These are phyloP conservation scores for Malthinus flaveolus DNA, from an alignment of 2,888 invertebrate genomes.

Conservation along the genomic window DNA sequence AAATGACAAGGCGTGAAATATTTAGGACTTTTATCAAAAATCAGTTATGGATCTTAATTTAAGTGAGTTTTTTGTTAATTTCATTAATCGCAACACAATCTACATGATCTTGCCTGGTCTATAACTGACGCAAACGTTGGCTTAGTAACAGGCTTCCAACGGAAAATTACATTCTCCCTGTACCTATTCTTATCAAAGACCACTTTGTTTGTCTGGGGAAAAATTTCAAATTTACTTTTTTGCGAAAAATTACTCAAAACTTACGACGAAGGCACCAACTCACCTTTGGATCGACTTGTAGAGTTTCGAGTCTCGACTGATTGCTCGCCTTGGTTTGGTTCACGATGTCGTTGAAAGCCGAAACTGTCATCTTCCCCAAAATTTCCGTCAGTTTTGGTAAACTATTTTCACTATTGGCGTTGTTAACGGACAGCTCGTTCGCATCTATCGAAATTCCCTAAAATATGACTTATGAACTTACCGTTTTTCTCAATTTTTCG, in stretches of 20 bases:
- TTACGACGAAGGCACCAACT: slow-evolving; percentile 33
- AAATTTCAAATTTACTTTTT: slow-evolving; percentile 23
- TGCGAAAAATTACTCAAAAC: neutral
- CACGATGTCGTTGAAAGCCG: slow-evolving; percentile 62
- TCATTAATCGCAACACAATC: slow-evolving; percentile 43
- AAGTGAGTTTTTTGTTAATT: slow-evolving; percentile 38
- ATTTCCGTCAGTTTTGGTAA: slow-evolving; percentile 64
- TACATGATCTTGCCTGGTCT: slow-evolving; percentile 17
- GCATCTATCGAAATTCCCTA: slow-evolving; percentile 1
- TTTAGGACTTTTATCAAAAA: slow-evolving; percentile 24
- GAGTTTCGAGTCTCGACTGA: slow-evolving; percentile 51
- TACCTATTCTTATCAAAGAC: slow-evolving; percentile 49
- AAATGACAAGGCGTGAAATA: slow-evolving; percentile 14
- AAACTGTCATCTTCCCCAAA: slow-evolving; percentile 64
- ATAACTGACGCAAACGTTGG: slow-evolving; percentile 10
- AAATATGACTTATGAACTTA: slow-evolving; percentile 3
- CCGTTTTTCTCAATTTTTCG: neutral
- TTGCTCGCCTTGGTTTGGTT: slow-evolving; percentile 53
- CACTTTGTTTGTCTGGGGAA: slow-evolving; percentile 60
- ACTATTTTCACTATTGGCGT: neutral
- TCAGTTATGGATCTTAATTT: slow-evolving; percentile 42
- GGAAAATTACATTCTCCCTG: slow-evolving; percentile 42
- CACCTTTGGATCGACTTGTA: slow-evolving; percentile 67
- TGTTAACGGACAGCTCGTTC: slow-evolving; percentile 25
- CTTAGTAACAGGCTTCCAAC: slow-evolving; percentile 38